Conservation (phyloP, 2,888 invertebrate species). For the Platynereis dumerilii region DNA sequence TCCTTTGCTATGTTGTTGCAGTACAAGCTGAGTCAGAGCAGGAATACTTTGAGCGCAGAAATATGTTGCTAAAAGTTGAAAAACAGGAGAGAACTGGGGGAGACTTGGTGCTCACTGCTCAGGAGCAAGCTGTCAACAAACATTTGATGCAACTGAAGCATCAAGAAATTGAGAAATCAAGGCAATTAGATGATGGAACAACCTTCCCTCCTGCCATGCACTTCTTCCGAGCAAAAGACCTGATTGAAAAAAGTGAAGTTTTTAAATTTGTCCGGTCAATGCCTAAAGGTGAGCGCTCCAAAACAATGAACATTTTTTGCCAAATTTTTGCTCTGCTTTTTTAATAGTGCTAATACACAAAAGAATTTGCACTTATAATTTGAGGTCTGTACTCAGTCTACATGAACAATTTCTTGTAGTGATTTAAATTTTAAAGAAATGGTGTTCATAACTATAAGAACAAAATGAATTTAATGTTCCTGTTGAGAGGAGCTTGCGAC, state of each 20-base stretch:
- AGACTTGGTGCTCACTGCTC: neutral
- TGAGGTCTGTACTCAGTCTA: too few species aligned
- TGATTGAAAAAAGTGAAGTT: slow-evolving; percentile 42
- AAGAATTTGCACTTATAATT: too few species aligned
- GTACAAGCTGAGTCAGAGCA: neutral
- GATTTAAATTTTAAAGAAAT: too few species aligned
- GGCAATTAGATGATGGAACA: neutral
- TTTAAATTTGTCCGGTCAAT: slow-evolving; percentile 45
- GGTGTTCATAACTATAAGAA: too few species aligned
- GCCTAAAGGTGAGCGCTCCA: slow-evolving; percentile 44
- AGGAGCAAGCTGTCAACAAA: neutral
- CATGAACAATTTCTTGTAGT: too few species aligned
- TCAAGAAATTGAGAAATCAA: neutral
- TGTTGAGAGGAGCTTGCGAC: too few species aligned
- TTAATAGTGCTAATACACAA: too few species aligned
- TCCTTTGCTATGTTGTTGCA: too few species aligned
- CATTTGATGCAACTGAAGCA: neutral
- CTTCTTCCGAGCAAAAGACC: slow-evolving; percentile 35
- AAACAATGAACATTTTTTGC: too few species aligned
- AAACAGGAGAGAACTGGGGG: neutral
- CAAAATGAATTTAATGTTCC: too few species aligned
- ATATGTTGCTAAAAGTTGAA: neutral
- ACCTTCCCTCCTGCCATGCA: slow-evolving; percentile 33
- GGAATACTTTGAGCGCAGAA: neutral
- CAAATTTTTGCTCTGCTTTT: too few species aligned